Conservation (phyloP, 1,140 invertebrate genomes). For the Anastrepha ludens region DNA sequence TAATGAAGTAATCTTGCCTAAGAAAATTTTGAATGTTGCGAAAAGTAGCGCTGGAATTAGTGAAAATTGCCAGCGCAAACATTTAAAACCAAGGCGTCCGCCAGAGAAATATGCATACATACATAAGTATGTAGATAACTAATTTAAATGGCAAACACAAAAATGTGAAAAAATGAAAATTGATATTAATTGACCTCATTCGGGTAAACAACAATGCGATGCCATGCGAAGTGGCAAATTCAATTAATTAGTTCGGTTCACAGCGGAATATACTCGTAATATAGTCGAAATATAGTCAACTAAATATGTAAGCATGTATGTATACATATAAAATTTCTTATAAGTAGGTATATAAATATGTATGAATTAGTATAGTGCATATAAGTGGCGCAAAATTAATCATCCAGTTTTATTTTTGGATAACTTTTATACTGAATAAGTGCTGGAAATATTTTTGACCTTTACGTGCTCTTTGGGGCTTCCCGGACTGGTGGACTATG, state of each 20-base stretch:
- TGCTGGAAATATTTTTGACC: no score
- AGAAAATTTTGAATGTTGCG: neutral
- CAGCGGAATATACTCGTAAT: neutral
- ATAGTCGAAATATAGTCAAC: neutral
- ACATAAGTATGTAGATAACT: neutral
- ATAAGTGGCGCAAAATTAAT: no score
- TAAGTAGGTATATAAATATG: no score
- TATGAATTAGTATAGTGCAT: no score
- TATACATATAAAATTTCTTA: neutral
- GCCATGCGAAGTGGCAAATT: neutral
- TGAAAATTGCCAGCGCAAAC: neutral
- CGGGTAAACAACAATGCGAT: neutral
- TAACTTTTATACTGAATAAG: no score
- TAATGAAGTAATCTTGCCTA: neutral
- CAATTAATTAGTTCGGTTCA: conserved; percentile 15
- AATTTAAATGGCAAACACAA: neutral
- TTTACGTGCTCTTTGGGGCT: no score
- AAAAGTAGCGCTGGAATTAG: neutral
- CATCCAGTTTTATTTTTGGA: no score
- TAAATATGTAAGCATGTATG: neutral
- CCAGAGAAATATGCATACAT: neutral
- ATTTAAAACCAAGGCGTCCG: neutral
- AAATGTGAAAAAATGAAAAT: neutral
- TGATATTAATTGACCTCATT: conserved; percentile 44
- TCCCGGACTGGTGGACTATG: no score